Evolutionary conservation across 2,797 vertebrate species (phyloP).

Genomic region (Cyprinodon diabolis): DNA sequence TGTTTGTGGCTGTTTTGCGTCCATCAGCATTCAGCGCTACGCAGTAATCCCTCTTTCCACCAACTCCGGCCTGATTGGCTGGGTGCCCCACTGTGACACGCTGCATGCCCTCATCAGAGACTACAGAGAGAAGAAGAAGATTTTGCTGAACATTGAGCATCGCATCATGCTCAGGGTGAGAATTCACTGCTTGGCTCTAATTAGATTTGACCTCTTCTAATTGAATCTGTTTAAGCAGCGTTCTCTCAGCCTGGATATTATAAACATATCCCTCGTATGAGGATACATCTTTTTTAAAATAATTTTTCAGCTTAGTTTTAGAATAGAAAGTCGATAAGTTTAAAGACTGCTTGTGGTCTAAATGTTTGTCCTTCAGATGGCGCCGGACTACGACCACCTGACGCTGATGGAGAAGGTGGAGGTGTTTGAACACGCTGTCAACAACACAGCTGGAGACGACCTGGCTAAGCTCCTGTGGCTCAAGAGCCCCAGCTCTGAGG

Average conservation of each 20-base stretch:
- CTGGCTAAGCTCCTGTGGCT: constrained; percentile 97
- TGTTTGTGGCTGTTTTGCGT: constrained; percentile 2
- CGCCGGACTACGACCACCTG: constrained; percentile 97
- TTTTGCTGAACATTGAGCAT: constrained; percentile 97
- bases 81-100: constrained; percentile 99
- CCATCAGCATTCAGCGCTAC: constrained; percentile 93
- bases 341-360: not conserved
- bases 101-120: constrained; percentile 97
- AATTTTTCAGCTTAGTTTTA: too few species aligned
- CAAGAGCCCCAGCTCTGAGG: constrained; percentile 98
- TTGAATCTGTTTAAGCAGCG: not conserved
- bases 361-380: constrained; percentile 85
- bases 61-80: constrained; percentile 97
- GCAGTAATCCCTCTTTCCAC: constrained; percentile 98
- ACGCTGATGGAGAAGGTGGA: constrained; percentile 99
- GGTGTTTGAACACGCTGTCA: constrained; percentile 98
- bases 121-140: constrained; percentile 99
- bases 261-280: not conserved
- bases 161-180: constrained; percentile 98
- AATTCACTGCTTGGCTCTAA: not conserved
- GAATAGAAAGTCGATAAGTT: not conserved
- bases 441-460: constrained; percentile 97
- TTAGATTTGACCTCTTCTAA: not conserved
- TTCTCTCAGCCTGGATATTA: not conserved
- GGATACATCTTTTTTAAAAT: not conserved